These are phyloP conservation scores for Oplegnathus fasciatus DNA, from an alignment of 2,113 vertebrate genomes.

Conservation along the genomic window DNA sequence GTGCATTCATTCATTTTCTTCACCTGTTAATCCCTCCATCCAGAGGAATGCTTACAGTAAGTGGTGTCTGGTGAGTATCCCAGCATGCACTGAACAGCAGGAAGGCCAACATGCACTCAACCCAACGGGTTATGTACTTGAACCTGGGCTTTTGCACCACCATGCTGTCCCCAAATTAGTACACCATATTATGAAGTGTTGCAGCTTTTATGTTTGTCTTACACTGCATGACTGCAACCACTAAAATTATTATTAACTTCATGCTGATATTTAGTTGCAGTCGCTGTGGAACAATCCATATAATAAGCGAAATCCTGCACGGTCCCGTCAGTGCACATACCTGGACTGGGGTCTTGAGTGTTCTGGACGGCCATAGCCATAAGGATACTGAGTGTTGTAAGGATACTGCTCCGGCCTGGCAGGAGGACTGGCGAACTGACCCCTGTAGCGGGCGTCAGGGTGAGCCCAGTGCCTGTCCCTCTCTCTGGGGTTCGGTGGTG, in stretches of 20 bases:
- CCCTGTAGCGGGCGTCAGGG: constrained; percentile 57
- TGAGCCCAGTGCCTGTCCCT: constrained; percentile 62
- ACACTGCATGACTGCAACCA: neutral
- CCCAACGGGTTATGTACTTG: neutral
- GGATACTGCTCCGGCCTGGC: constrained; percentile 57
- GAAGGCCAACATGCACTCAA: neutral
- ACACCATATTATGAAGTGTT: neutral
- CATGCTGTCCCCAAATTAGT: neutral
- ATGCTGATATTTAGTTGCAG: neutral
- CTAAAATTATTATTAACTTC: neutral
- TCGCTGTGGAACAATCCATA: too few relatives aligned
- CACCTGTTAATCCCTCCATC: too few relatives aligned
- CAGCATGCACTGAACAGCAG: constrained; percentile 7
- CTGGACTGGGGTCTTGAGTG: constrained; percentile 70
- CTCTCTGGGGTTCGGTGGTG: constrained; percentile 58
- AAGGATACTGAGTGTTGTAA: constrained; percentile 50
- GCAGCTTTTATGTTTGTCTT: neutral
- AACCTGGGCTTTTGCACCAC: neutral
- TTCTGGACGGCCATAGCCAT: constrained; percentile 51
- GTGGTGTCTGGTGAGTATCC: neutral
- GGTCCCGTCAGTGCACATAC: constrained; percentile 63
- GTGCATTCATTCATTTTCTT: neutral
- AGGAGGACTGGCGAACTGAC: constrained; percentile 48
- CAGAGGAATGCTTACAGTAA: neutral
- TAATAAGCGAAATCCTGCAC: neutral